Conservation (phyloP, 2,113 vertebrate genomes). For the Pungitius pungitius region DNA sequence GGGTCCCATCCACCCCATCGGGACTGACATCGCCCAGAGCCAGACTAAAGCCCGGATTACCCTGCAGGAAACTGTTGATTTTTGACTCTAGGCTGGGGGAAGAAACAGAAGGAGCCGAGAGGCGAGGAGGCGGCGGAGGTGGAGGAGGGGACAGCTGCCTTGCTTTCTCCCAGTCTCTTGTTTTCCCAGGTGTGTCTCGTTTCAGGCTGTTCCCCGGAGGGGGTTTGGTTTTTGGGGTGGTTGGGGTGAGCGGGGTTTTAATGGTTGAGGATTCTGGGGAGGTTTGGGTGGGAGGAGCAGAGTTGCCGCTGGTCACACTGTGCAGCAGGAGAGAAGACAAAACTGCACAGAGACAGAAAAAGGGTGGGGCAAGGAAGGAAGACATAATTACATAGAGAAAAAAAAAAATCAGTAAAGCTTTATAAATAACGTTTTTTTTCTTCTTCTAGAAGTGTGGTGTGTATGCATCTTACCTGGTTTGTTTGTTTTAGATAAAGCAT, state of each 20-base stretch:
- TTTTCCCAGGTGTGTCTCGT: slow-evolving; percentile 63
- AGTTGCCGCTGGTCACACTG: slow-evolving; percentile 83
- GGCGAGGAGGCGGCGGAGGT: slow-evolving; percentile 68
- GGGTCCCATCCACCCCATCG: slow-evolving; percentile 91
- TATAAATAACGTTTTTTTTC: not conserved
- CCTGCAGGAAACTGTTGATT: slow-evolving; percentile 98
- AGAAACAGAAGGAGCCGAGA: slow-evolving; percentile 71
- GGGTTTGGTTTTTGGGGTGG: slow-evolving; percentile 82
- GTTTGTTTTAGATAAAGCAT: slow-evolving; percentile 93
- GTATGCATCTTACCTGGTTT: slow-evolving; percentile 83
- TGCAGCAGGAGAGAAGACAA: slow-evolving; percentile 94
- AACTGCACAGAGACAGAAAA: slow-evolving; percentile 77
- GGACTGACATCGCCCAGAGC: slow-evolving; percentile 77
- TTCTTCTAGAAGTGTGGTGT: not conserved
- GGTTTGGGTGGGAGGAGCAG: slow-evolving; percentile 75
- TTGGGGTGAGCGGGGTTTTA: slow-evolving; percentile 81
- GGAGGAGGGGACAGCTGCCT: slow-evolving; percentile 60
- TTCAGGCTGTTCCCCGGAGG: slow-evolving; percentile 68
- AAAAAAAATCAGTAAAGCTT: not conserved
- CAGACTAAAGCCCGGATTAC: slow-evolving; percentile 94
- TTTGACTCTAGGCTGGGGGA: slow-evolving; percentile 94
- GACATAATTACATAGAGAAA: not conserved
- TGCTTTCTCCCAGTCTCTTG: slow-evolving; percentile 69
- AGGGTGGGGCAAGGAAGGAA: not conserved
- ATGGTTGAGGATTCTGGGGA: slow-evolving; percentile 73